phyloP scores from a whole-genome alignment of 2,797 vertebrate genomes.

The Clarias fuscus region DNA sequence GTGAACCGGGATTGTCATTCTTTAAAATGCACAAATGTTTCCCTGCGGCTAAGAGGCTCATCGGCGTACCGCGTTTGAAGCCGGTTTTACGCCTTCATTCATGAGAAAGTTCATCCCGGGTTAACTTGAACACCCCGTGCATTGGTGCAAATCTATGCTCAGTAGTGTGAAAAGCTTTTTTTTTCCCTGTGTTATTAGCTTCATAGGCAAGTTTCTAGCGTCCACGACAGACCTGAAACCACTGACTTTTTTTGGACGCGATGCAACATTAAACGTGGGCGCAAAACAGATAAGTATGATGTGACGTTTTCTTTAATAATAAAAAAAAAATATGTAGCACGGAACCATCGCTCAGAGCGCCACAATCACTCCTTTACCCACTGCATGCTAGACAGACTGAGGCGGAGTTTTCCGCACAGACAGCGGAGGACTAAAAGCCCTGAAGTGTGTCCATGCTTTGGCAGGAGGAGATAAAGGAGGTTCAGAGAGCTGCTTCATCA shows the following conservation, averaged over 20 bases:
- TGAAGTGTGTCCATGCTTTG: constrained; percentile 53
- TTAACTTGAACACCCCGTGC: too few species aligned
- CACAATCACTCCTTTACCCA: not conserved
- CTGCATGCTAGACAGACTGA: not conserved
- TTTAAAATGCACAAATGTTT: too few species aligned
- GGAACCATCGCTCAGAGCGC: not conserved
- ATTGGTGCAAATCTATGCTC: not conserved
- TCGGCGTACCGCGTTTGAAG: too few species aligned
- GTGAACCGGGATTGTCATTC: too few species aligned
- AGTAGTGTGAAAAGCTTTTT: not conserved
- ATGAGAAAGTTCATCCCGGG: too few species aligned
- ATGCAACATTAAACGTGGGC: not conserved
- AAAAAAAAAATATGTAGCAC: not conserved
- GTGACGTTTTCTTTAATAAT: not conserved
- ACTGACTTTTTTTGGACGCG: not conserved
- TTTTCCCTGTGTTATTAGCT: not conserved
- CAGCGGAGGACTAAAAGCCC: constrained; percentile 42
- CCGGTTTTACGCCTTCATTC: too few species aligned
- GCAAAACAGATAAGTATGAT: not conserved
- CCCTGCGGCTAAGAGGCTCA: too few species aligned
- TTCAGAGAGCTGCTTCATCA: constrained; percentile 19
- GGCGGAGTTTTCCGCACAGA: constrained; percentile 42
- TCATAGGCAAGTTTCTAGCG: not conserved
- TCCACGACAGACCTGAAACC: not conserved
- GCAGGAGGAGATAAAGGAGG: constrained; percentile 56